Base-by-base conservation (phyloP, 2,888 invertebrate species). In the Eudemis profundana region DNA sequence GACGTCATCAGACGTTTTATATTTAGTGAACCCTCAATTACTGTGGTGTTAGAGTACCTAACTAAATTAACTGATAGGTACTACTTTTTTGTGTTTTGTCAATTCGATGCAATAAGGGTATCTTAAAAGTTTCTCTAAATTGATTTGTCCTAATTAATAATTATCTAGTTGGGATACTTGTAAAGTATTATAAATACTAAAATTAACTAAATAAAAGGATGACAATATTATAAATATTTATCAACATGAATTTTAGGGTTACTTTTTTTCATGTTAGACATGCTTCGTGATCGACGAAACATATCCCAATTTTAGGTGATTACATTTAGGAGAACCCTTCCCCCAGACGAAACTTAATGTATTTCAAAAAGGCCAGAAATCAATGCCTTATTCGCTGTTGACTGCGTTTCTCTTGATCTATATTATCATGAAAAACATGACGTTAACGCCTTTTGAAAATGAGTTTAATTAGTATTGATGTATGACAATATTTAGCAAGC, bases 221-320 rank as follows among this genome's bases (percentile, higher is more conserved):
- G 91, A 92, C 91, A 92, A 92, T 92, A 92, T 90, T 91, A 89
- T 65, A 87, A 81, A 86, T 87, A 84, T 82, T 77, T 86, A 89
- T 87, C 86, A 88, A 86, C 83, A 84, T 81, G 81, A 83, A 85
- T 80, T 83, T 85, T 88, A 88, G 88, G 80, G 67, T 86, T 88
- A 89, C 80, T 87, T 88, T 83, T 84, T 68, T 62, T 83, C 81
- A 83, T 87, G 84, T 85, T 88, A 89, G 87, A 79, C 71, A 77
- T 85, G 87, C 85, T 88, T 87, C 79, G 82, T 86, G 81, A 73
- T 81, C 72, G 69, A 76, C 78, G 81, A 79, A 81, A 84, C 83
- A 83, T 84, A 85, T 79, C 78, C 78, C 74, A 78, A 73, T 73
- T 73, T 73, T 82, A 84, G 83, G 79, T 78, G 77, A 79, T 78